Evolutionary conservation across 2,888 invertebrate species (phyloP), one percentile per base, ranked within the genome.

Genomic region (Erebia ligea): DNA sequence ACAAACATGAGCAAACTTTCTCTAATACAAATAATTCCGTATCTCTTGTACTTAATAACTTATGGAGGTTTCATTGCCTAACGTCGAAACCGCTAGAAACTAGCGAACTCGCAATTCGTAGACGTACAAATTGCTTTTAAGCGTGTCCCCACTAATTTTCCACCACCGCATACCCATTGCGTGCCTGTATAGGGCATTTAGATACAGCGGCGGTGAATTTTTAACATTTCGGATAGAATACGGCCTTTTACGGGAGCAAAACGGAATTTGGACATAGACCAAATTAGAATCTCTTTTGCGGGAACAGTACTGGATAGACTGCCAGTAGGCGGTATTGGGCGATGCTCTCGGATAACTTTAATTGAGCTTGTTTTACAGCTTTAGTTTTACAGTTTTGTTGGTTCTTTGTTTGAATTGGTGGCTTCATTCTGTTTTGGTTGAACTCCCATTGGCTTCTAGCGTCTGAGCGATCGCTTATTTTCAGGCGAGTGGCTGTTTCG

Each of bases 171-270:
- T 4, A 17, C 10, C 42, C 48, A 17, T 9, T 13, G 19, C 52
- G 52, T 34, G 52, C 34, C 15, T 4, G 17, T 19, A 2, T 17
- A 10, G 10, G 1, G 17, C 19, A 21, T 40, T 11, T 21, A 45
- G 54, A 21, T 5, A 21, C 66, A 19, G 25, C 52, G 48, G 58
- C n/a, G 42, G 68, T 74, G 74, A 72, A 74, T 72, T 74, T 74
- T 74, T 74, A 67, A 74, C 72, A 59, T 67, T 69, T 68, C 70
- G 66, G 69, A 74, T 74, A 72, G 72, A 72, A 70, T 70, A 67
- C 70, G 34, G 45, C 63, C 70, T 72, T 59, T 66, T 70, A 62
- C 58, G 52, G 40, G 62, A 50, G 56, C 63, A n/a, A 52, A 34
- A 58, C 59, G 56, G 54, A 67, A 59, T 71, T 73, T 73, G 71